Evolutionary conservation across 2,888 invertebrate genomes (phyloP).

Genomic region (Monoplex corrugatus): DNA sequence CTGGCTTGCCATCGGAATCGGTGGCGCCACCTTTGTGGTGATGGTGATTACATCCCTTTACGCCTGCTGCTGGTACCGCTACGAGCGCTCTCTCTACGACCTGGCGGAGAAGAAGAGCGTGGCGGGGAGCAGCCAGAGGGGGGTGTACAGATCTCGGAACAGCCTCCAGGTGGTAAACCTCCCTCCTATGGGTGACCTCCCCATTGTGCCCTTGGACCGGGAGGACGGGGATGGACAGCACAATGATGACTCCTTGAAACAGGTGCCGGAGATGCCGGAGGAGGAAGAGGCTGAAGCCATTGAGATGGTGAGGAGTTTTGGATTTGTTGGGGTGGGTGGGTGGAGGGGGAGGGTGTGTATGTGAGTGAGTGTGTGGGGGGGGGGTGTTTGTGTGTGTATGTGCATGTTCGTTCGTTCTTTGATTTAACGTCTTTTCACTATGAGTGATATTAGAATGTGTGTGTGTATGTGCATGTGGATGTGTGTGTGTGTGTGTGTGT

Average conservation of each 20-base stretch:
- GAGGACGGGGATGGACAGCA: slow-evolving; percentile 59
- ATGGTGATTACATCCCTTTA: slow-evolving; percentile 62
- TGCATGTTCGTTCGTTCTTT: neutral
- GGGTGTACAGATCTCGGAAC: slow-evolving; percentile 66
- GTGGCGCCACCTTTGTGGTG: slow-evolving; percentile 61
- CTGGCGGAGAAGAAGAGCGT: slow-evolving; percentile 56
- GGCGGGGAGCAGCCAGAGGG: slow-evolving; percentile 54
- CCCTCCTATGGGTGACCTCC: slow-evolving; percentile 55
- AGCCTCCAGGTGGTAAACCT: slow-evolving; percentile 63
- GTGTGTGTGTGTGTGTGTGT: neutral
- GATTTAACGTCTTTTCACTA: too few species aligned
- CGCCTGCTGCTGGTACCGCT: slow-evolving; percentile 67
- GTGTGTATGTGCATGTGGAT: neutral
- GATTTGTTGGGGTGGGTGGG: neutral
- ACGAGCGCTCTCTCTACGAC: slow-evolving; percentile 60
- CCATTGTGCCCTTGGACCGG: slow-evolving; percentile 43
- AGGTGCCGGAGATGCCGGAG: slow-evolving; percentile 67
- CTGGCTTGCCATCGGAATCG: slow-evolving; percentile 70
- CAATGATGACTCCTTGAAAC: slow-evolving; percentile 61
- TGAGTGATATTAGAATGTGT: too few species aligned
- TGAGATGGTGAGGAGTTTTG: slow-evolving; percentile 60
- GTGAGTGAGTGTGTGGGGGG: neutral
- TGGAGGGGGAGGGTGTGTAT: neutral
- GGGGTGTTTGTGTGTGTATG: neutral
- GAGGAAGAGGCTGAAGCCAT: slow-evolving; percentile 69